Percentiles rank a stretch among this genome's conserved stretches.
These are phyloP conservation scores for Hyperoplus lanceolatus DNA, from an alignment of 2,797 vertebrate species.

Conservation along the genomic window DNA sequence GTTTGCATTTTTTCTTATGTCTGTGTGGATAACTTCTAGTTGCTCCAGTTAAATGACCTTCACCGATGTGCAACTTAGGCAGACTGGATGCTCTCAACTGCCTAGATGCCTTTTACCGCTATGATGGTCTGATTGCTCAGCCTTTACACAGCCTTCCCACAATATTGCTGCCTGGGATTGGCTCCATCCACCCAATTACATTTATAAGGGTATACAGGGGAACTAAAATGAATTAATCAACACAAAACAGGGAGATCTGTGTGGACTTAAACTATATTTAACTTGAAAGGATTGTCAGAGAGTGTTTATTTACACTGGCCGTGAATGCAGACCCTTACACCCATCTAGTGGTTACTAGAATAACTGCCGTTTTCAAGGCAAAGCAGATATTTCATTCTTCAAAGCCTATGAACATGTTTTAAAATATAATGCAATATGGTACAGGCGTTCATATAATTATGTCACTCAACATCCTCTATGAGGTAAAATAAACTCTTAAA, in stretches of 20 bases:
- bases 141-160: constrained; percentile 1
- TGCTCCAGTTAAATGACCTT: background rate
- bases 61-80: background rate
- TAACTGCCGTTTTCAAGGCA: constrained; percentile 12
- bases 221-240: background rate
- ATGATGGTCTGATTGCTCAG: constrained; percentile 1
- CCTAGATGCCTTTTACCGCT: constrained; percentile 1
- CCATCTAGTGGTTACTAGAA: constrained; percentile 68
- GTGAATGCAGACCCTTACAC: constrained; percentile 47
- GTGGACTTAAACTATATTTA: background rate
- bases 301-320: background rate
- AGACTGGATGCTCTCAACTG: background rate
- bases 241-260: no score
- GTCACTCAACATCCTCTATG: background rate
- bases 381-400: constrained; percentile 14
- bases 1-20: background rate
- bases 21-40: background rate
- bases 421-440: background rate
- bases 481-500: background rate
- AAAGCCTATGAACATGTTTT: no score
- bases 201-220: constrained; percentile 4
- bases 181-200: background rate
- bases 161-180: background rate
- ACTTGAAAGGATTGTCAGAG: background rate
- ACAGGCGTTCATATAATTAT: background rate